Conservation (phyloP, 2,888 invertebrate species). For the Philereme transversata region DNA sequence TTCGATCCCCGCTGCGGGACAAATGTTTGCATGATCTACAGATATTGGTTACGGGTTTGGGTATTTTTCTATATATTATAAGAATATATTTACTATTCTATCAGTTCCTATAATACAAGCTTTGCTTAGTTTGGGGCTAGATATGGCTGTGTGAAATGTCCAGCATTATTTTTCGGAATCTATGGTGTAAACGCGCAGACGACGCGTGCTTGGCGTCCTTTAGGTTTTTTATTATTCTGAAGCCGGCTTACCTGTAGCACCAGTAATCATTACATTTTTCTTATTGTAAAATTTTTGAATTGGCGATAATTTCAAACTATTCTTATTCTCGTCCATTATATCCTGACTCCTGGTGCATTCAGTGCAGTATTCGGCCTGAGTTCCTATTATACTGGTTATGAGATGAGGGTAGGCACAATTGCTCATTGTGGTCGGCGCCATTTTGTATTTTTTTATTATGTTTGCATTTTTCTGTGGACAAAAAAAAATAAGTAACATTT, state of each 20-base stretch:
- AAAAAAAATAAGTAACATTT: constrained; percentile 24
- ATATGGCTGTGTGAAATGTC: no score
- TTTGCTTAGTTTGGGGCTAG: no score
- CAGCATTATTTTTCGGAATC: no score
- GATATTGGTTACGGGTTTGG: no score
- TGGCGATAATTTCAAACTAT: constrained; percentile 56
- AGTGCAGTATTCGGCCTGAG: constrained; percentile 27
- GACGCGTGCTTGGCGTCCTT: no score
- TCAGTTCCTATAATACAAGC: no score
- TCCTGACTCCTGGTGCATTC: constrained; percentile 35
- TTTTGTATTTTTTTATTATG: constrained; percentile 40
- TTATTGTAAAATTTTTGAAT: constrained; percentile 84
- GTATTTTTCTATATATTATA: no score
- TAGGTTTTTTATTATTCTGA: no score
- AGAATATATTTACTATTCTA: no score
- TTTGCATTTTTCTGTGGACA: constrained; percentile 48
- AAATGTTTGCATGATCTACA: no score
- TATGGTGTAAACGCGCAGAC: no score
- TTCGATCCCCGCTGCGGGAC: no score
- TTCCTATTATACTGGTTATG: constrained; percentile 20
- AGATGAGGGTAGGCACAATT: constrained; percentile 10
- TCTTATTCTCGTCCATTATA: constrained; percentile 49
- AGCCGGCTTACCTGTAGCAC: constrained; percentile 79
- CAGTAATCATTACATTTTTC: constrained; percentile 84
- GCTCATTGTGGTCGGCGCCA: constrained; percentile 40